Evolutionary conservation across 2,113 vertebrate genomes (phyloP), one percentile per base, ranked within the genome.

Genomic region (Macroglossus sobrinus): DNA sequence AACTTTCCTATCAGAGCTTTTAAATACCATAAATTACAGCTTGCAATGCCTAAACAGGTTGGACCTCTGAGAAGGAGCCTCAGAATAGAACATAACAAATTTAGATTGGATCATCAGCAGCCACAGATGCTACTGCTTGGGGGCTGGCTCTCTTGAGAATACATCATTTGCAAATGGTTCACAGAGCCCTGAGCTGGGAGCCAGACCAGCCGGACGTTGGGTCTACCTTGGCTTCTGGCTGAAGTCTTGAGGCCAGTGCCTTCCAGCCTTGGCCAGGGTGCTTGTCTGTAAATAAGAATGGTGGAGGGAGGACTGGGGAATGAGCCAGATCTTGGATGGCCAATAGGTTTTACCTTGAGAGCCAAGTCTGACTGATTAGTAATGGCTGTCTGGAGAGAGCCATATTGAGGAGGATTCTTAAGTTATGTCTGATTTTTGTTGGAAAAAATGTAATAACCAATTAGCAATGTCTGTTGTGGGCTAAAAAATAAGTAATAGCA

Each of bases 11-110:
- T 71, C 47, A 30, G 75, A 92, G 87, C 53, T 76, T 50, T 94
- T 35, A 93, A 95, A 84, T 95, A 92, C 80, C 68, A 21, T n/a
- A 97, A 97, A 98, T 98, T 93, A 98, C 7, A 97, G 95, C 47
- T 80, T 97, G 19, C 26, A 24, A 57, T 69, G 38, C 94, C 78
- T 78, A 68, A 92, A 75, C 94, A 93, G 94, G 96, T 89, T 53
- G 38, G 68, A 50, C 81, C 61, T 76, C 63, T 47, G 26, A 43
- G n/a, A 69, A 92, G 38, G 43, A 94, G 78, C 50, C 93, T 97
- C 57, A 47, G 78, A 89, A 95, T 79, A 94, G 94, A 95, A 94
- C 19, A 84, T 0, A 53, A 85, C 85, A 93, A 72, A 96, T 75
- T 95, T 85, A 97, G 85, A 91, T 63, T 22, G 50, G 47, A 61